Conservation (phyloP, 2,888 invertebrate genomes). For the Andrena trimmerana region DNA sequence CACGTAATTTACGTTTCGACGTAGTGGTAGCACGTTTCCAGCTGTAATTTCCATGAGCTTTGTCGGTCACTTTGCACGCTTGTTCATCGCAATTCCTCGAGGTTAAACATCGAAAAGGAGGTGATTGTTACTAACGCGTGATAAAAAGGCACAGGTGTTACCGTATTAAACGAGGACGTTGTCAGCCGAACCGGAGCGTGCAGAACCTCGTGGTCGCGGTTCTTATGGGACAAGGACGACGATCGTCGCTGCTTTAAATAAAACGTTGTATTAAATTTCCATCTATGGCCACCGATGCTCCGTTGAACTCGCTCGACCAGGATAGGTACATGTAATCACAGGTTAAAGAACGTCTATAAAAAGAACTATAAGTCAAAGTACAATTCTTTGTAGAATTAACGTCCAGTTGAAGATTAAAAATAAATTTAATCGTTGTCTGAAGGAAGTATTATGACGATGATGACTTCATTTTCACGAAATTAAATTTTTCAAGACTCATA, state of each 20-base stretch:
- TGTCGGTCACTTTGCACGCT: slow-evolving; percentile 5
- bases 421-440: not conserved
- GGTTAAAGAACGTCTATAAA: not conserved
- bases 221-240: slow-evolving; percentile 60
- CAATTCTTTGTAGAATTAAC: not conserved
- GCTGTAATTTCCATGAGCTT: not conserved
- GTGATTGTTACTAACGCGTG: slow-evolving; percentile 28
- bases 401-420: slow-evolving; percentile 4
- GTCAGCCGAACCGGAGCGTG: slow-evolving; percentile 52
- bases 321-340: not conserved
- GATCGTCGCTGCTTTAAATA: slow-evolving; percentile 20
- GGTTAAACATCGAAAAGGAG: slow-evolving; percentile 24
- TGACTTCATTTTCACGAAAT: too few species aligned
- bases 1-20: not conserved
- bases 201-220: slow-evolving; percentile 34
- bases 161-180: slow-evolving; percentile 47
- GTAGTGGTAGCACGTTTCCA: too few species aligned
- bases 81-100: slow-evolving; percentile 6
- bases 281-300: not conserved
- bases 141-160: slow-evolving; percentile 43
- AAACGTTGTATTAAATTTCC: slow-evolving; percentile 41
- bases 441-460: too few species aligned
- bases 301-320: not conserved
- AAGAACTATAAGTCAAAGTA: not conserved
- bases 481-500: too few species aligned